These are phyloP conservation scores for Nyctereutes procyonoides DNA, from an alignment of 2,113 vertebrate genomes.

Conservation along the genomic window DNA sequence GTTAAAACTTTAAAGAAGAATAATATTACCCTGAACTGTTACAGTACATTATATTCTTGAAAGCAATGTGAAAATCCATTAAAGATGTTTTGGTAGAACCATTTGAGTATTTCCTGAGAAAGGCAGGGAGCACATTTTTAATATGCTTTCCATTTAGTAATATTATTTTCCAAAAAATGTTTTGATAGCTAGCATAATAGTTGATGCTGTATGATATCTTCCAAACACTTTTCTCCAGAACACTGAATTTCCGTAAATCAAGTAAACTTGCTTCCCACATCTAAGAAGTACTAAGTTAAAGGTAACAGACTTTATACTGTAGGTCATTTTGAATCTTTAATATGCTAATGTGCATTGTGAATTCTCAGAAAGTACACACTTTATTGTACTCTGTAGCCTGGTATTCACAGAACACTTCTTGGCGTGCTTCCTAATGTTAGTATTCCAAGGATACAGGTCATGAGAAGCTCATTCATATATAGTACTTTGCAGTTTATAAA, in stretches of 20 bases:
- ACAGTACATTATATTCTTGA: not conserved
- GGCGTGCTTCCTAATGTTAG: not conserved
- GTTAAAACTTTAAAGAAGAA: slow-evolving; percentile 14
- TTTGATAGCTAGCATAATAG: not conserved
- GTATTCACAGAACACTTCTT: not conserved
- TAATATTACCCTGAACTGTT: not conserved
- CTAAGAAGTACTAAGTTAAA: not conserved
- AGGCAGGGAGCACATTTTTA: not conserved
- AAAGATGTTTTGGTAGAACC: slow-evolving; percentile 27
- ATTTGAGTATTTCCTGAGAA: not conserved
- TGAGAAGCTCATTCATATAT: not conserved
- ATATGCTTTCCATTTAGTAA: not conserved
- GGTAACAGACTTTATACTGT: not conserved
- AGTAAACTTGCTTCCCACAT: not conserved
- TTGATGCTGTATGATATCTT: not conserved
- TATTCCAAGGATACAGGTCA: not conserved
- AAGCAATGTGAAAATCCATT: slow-evolving; percentile 1
- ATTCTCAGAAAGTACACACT: not conserved
- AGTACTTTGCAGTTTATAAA: not conserved
- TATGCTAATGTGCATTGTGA: not conserved
- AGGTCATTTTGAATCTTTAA: not conserved
- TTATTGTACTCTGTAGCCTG: not conserved
- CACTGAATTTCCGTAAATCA: not conserved
- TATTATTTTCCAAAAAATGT: slow-evolving; percentile 4
- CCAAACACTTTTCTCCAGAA: not conserved